These are phyloP conservation scores for Halcyon smyrnensis DNA, from an alignment of 2,797 vertebrate genomes.

Conservation along the genomic window DNA sequence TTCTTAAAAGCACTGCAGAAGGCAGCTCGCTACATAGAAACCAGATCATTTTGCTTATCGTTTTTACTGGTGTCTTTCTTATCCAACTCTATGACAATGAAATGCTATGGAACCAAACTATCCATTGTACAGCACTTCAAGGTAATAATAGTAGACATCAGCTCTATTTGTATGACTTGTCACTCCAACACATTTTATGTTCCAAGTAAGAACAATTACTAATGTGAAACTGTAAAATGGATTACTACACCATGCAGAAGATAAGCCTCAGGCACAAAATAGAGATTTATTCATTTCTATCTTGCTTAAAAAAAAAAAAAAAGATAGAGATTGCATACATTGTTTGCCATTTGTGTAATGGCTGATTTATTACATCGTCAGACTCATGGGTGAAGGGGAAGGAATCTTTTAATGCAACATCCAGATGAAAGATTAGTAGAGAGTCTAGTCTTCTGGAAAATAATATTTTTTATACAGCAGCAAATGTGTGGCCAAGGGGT, in stretches of 20 bases:
- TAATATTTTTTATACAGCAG: background rate
- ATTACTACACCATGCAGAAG: background rate
- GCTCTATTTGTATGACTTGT: background rate
- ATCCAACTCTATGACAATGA: background rate
- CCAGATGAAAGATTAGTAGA: background rate
- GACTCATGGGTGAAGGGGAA: background rate
- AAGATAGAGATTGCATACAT: background rate
- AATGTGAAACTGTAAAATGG: conserved; percentile 7
- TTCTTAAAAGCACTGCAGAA: background rate
- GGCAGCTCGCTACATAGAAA: background rate
- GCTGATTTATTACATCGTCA: background rate
- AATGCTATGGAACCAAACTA: background rate
- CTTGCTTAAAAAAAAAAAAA: background rate
- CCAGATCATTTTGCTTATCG: background rate
- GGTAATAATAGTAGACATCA: background rate
- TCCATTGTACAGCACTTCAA: background rate
- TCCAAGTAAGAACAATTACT: background rate
- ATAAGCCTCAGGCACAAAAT: conserved; percentile 4
- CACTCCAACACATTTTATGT: background rate
- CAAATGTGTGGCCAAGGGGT: background rate
- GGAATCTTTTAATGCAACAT: background rate
- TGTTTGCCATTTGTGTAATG: background rate
- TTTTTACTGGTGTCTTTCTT: background rate
- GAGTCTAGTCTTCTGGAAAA: background rate
- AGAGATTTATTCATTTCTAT: background rate